These are phyloP conservation scores for Pelvicachromis taeniatus DNA, from an alignment of 2,113 vertebrate species.

Conservation along the genomic window DNA sequence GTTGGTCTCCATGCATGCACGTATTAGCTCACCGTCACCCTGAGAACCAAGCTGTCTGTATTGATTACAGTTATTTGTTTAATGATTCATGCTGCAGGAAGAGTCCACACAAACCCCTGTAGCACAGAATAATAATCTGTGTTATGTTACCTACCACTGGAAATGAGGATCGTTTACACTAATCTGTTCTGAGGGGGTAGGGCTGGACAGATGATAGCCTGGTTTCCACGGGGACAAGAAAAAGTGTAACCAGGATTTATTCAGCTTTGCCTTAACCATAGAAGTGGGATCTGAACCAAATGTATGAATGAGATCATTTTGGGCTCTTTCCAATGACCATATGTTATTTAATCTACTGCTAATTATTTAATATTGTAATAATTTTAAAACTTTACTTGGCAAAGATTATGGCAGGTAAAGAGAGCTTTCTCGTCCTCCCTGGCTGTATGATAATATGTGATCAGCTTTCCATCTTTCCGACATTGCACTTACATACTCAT, in stretches of 20 bases:
- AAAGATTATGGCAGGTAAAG: not conserved
- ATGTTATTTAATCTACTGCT: not conserved
- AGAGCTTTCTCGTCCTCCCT: not conserved
- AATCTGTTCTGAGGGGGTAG: slow-evolving; percentile 39
- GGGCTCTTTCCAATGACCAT: not conserved
- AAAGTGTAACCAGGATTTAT: slow-evolving; percentile 15
- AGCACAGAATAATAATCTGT: slow-evolving; percentile 71
- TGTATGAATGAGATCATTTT: not conserved
- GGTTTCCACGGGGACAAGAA: slow-evolving; percentile 27
- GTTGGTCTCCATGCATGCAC: not conserved
- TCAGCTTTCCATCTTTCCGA: not conserved
- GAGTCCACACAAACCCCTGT: slow-evolving; percentile 60
- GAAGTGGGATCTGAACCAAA: not conserved
- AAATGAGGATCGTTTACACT: slow-evolving; percentile 65
- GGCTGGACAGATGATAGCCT: slow-evolving; percentile 45
- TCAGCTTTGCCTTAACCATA: not conserved
- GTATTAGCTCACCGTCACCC: slow-evolving; percentile 25
- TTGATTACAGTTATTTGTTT: slow-evolving; percentile 64
- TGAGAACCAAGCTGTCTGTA: slow-evolving; percentile 52
- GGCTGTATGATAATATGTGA: not conserved
- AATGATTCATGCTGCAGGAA: slow-evolving; percentile 74
- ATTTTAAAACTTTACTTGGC: not conserved
- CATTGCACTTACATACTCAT: accelerated
- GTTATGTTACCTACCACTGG: slow-evolving; percentile 68
- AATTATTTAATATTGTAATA: not conserved